Base-by-base conservation (phyloP, 2,888 invertebrate species). In the Ectemnius lituratus region DNA sequence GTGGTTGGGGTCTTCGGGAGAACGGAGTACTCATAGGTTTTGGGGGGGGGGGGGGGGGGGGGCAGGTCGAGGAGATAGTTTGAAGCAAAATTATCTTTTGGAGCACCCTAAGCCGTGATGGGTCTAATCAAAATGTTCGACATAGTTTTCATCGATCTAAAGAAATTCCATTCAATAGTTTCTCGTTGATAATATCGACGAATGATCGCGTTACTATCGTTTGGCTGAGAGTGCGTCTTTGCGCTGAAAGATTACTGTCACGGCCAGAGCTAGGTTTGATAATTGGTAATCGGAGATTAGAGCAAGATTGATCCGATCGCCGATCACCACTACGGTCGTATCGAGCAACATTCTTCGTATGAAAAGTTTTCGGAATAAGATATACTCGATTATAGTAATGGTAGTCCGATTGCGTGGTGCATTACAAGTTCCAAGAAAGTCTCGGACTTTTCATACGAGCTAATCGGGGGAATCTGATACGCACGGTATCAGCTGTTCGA, bases 91-190 rank as follows among this genome's bases (percentile, higher is more conserved):
- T n/a, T 63, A 63, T 23, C 2, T 59, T 27, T 60, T 63, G 67
- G 60, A 67, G 70, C 80, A 82, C 81, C 76, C 70, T 72, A 74
- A 82, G 67, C 71, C 76, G 67, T 56, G 59, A 18, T 64, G n/a
- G 4, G 13, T 23, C 23, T 14, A 14, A 47, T n/a, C 4, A n/a
- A 47, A n/a, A 47, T 47, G 0, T 14, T 47, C n/a, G 2, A 5
- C 47, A 23, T 23, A 23, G 23, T 23, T 23, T 23, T 23, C 23
- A 23, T 23, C 2, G 23, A 23, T 23, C 47, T 23, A 23, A 3
- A 14, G 47, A 47, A 47, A 47, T n/a, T 13, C 2, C 20, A 28
- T 8, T 23, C 14, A 59, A n/a, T 4, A 20, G 14, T 27, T 27
- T 5, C 20, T 37, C 52, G 66, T 47, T 23, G 2, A 0, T 3